Percentiles rank a stretch among this genome's conserved stretches.
Evolutionary conservation across 1,140 invertebrate species (phyloP).

Genomic region (Saccostrea cuccullata): DNA sequence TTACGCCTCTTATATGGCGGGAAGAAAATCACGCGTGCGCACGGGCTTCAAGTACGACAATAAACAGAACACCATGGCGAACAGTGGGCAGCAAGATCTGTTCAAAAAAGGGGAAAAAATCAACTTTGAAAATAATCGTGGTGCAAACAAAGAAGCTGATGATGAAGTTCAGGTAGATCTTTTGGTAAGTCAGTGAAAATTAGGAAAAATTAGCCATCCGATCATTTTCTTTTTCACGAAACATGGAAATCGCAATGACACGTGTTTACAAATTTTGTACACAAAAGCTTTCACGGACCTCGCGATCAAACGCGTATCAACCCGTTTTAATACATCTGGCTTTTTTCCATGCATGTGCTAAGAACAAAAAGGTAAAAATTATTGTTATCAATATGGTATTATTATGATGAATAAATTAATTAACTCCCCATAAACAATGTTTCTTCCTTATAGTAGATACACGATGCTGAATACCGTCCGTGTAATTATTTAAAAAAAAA

Average conservation of each 20-base stretch:
- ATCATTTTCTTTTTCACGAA: constrained; percentile 6
- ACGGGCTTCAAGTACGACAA: background rate
- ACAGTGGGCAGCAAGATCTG: constrained; percentile 3
- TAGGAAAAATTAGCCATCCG: background rate
- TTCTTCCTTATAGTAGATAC: background rate
- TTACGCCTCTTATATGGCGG: constrained; percentile 12
- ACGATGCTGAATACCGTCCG: background rate
- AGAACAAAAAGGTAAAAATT: no score
- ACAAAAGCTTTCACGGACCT: background rate
- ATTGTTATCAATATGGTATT: background rate
- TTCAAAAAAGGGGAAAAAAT: constrained; percentile 1
- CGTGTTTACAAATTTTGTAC: constrained; percentile 31
- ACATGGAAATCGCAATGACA: background rate
- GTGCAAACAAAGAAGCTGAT: background rate
- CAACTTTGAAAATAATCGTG: background rate
- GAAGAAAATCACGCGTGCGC: background rate
- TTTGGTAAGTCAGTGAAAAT: constrained; percentile 23
- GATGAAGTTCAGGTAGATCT: constrained; percentile 22
- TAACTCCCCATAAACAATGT: background rate
- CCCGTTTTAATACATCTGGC: background rate
- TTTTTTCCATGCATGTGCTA: background rate
- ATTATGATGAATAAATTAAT: background rate
- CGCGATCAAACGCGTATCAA: background rate
- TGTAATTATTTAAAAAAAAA: no score
- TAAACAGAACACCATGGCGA: background rate